Percentiles rank a stretch among this genome's conserved stretches.
Evolutionary conservation across 2,888 invertebrate genomes (phyloP).

Genomic region (Andrena minutula): DNA sequence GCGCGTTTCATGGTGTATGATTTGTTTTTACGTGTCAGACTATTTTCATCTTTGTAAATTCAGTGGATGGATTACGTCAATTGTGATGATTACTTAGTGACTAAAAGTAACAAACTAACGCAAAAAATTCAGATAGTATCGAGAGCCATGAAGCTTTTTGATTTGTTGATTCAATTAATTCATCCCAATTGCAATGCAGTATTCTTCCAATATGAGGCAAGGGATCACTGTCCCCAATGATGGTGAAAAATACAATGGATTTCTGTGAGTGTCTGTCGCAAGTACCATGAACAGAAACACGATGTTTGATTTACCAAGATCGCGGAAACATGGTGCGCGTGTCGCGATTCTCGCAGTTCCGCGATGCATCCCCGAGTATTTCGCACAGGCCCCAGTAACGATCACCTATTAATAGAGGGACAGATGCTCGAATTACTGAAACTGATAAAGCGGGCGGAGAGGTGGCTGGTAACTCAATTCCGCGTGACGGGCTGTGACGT

Average conservation of each 20-base stretch:
- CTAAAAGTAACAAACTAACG: too few species aligned
- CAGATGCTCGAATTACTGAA: conserved; percentile 52
- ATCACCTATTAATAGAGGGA: conserved; percentile 51
- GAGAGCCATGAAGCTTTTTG: too few species aligned
- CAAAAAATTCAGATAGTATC: too few species aligned
- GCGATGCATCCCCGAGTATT: conserved; percentile 11
- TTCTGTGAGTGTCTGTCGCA: neutral
- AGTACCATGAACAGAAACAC: conserved; percentile 14
- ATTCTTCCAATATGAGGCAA: neutral
- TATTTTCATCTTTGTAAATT: too few species aligned
- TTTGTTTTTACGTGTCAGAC: too few species aligned
- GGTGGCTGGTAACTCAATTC: conserved; percentile 56
- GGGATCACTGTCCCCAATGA: neutral
- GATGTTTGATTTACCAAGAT: conserved; percentile 20
- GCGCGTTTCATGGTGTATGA: too few species aligned
- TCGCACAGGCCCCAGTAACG: neutral
- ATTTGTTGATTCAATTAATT: too few species aligned
- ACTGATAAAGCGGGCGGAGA: conserved; percentile 52
- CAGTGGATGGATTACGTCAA: too few species aligned
- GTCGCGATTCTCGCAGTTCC: conserved; percentile 15
- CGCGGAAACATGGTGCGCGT: conserved; percentile 8
- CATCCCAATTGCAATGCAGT: too few species aligned
- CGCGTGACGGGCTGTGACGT: conserved; percentile 40
- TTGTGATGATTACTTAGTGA: too few species aligned
- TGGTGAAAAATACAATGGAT: neutral